Conservation (phyloP, 23 tunicate genomes). For the Diplosoma virens region DNA sequence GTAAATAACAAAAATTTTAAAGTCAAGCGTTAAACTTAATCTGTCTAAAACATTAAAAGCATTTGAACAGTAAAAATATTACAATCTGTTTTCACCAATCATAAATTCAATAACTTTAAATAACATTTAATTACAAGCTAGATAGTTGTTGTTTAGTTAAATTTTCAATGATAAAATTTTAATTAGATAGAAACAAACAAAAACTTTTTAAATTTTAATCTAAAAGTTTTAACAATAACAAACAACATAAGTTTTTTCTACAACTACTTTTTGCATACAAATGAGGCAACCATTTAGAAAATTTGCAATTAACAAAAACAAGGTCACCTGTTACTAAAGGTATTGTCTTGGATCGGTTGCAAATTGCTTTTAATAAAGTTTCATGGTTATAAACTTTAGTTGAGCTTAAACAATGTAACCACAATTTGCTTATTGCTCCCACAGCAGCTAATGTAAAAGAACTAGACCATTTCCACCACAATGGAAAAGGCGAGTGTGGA, state of each 20-base stretch:
- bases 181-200: too few species aligned
- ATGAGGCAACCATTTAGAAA: too few species aligned
- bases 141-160: too few species aligned
- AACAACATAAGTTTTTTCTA: not conserved
- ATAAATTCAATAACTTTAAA: too few species aligned
- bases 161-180: too few species aligned
- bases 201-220: not conserved
- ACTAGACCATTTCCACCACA: conserved; percentile 60
- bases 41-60: too few species aligned
- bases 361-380: conserved; percentile 14
- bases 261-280: not conserved
- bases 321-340: conserved; percentile 39
- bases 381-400: conserved; percentile 38
- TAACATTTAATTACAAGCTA: too few species aligned
- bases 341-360: conserved; percentile 11
- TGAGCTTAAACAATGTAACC: conserved; percentile 42
- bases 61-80: too few species aligned
- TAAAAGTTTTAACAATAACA: not conserved
- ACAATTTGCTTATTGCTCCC: conserved; percentile 63
- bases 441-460: conserved; percentile 39
- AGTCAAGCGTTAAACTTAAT: too few species aligned
- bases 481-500: conserved; percentile 41
- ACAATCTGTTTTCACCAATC: too few species aligned
- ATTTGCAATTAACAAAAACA: too few species aligned
- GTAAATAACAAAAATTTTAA: too few species aligned